Evolutionary conservation across 2,888 invertebrate genomes (phyloP).

Genomic region (Plebejus anna): DNA sequence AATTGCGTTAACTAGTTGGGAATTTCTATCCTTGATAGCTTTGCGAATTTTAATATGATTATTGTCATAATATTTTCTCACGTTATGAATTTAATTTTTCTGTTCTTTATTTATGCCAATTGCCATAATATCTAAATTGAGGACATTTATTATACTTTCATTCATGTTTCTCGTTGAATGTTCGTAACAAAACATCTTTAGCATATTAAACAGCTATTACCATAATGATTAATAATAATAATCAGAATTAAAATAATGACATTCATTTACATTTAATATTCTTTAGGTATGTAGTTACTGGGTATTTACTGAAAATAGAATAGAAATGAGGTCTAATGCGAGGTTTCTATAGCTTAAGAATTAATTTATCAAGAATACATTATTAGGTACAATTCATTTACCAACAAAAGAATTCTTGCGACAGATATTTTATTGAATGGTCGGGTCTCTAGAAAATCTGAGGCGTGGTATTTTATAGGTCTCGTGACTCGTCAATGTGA

Average conservation of each 20-base stretch:
- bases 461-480: slow-evolving; percentile 1
- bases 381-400: not conserved
- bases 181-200: not conserved
- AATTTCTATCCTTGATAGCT: not conserved
- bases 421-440: not conserved
- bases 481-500: slow-evolving; percentile 11
- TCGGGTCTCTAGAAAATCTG: not conserved
- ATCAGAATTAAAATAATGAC: not conserved
- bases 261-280: not conserved
- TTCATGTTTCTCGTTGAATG: not conserved
- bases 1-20: not conserved
- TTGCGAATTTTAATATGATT: not conserved
- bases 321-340: not conserved
- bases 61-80: not conserved
- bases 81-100: not conserved
- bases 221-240: not conserved
- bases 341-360: not conserved
- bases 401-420: not conserved
- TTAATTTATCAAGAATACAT: not conserved
- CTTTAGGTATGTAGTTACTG: not conserved
- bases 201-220: not conserved
- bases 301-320: not conserved
- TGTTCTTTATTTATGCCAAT: not conserved
- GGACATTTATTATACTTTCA: not conserved
- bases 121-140: not conserved